Evolutionary conservation across 2,888 invertebrate species (phyloP).

Genomic region (Harpalus rufipes): DNA sequence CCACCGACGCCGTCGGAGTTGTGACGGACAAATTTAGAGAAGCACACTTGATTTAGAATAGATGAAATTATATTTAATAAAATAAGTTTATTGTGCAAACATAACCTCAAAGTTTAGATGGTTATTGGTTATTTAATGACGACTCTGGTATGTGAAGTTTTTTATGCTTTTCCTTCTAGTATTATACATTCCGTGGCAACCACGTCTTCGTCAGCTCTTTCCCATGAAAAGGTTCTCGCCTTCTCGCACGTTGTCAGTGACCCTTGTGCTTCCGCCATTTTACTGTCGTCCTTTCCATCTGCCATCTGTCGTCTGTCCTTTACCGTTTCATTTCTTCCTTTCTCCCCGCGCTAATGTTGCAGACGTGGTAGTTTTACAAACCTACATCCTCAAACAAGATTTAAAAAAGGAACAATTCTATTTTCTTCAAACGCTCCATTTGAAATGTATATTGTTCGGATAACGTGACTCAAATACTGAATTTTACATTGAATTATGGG

Average conservation of each 20-base stretch:
- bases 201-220: not conserved
- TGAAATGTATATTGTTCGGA: conserved; percentile 25
- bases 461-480: conserved; percentile 26
- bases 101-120: too few species aligned
- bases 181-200: not conserved
- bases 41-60: not conserved
- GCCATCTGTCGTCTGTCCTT: not conserved
- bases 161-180: not conserved
- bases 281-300: not conserved
- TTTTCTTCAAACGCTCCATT: conserved; percentile 28
- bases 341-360: conserved; percentile 9
- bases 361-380: conserved; percentile 37
- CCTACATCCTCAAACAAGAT: conserved; percentile 13
- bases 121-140: not conserved
- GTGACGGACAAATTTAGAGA: not conserved
- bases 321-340: conserved; percentile 17
- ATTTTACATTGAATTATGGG: not conserved
- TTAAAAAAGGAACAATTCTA: conserved; percentile 40
- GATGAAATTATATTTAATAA: too few species aligned
- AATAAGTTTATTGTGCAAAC: too few species aligned
- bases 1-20: not conserved
- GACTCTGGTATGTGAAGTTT: not conserved
- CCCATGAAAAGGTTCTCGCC: not conserved
- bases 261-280: not conserved
- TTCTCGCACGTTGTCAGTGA: not conserved